These are phyloP conservation scores for Megalurothrips usitatus DNA, from an alignment of 2,888 invertebrate genomes.

Conservation along the genomic window DNA sequence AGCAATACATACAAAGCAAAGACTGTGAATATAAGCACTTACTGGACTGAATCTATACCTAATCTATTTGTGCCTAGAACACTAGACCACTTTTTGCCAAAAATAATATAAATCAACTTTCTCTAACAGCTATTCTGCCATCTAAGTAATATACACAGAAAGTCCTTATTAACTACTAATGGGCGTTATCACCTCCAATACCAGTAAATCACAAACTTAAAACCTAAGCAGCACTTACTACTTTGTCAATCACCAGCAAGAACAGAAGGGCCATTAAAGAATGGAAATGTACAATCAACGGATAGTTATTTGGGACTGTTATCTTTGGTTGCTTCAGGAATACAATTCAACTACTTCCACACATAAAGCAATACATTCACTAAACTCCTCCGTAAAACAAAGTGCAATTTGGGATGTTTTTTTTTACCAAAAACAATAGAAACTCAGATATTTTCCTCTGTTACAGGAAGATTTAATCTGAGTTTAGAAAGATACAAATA, in stretches of 20 bases:
- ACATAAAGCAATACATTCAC: neutral
- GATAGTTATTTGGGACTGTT: constrained; percentile 10
- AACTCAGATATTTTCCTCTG: too few relatives aligned
- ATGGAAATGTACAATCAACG: neutral
- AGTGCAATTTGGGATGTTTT: too few relatives aligned
- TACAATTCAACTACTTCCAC: constrained; percentile 20
- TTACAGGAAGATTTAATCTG: neutral
- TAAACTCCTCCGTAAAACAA: neutral
- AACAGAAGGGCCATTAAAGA: neutral
- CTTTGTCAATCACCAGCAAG: neutral
- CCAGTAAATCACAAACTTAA: constrained; percentile 23
- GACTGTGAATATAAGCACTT: neutral
- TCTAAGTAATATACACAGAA: neutral
- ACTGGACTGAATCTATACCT: neutral
- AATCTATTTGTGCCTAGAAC: neutral
- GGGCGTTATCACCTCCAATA: neutral
- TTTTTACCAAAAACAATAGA: too few relatives aligned
- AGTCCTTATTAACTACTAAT: neutral
- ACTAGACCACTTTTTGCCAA: neutral
- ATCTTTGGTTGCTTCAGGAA: constrained; percentile 26
- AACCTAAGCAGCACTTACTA: constrained; percentile 9
- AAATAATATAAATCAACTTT: neutral
- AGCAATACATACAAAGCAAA: neutral
- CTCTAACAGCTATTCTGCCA: neutral
- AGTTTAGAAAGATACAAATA: neutral